Evolutionary conservation across 2,888 invertebrate species (phyloP), one percentile per base, ranked within the genome.

Genomic region (Drosophila stalkeri): DNA sequence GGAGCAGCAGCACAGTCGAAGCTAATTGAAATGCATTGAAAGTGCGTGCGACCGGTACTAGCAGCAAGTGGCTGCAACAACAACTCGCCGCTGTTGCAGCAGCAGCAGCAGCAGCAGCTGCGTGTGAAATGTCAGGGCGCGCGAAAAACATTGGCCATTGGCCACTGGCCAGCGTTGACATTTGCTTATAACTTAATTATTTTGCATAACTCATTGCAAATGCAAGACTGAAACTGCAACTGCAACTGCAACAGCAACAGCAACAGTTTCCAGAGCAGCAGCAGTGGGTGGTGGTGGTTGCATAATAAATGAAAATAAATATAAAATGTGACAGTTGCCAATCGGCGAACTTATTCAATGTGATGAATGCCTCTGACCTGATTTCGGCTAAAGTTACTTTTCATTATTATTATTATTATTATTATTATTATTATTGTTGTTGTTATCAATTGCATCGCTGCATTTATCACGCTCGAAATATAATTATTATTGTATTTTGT

Each of bases 11-110:
- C 31, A 31, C 41, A 56, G 51, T 52, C 46, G 49, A 56, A 49
- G 49, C 84, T 87, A 89, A 87, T 87, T 87, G 89, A 87, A 89
- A 87, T 87, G 86, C 86, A 87, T 89, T 87, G 86, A 85, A 87
- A 87, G 87, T 86, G 86, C 86, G 86, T 86, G 83, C 64, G 82
- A 85, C 77, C 84, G 52, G 61, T 66, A 68, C 60, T 56, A 75
- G 64, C 70, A 68, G 65, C 66, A 74, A 39, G 37, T 39, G 37
- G 37, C 37, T 14, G 16, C 37, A 39, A 39, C 37, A 37, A 37
- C 37, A 39, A 39, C 6, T 39, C 37, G 37, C 7, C 16, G 37
- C 37, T 6, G 16, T 16, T 39, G 37, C 37, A 2, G 3, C 23
- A 23, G 23, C 23, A 23, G 27, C 27, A 27, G 27, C 27, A 27